Evolutionary conservation across 2,888 invertebrate genomes (phyloP), one percentile per base, ranked within the genome.

Genomic region (Trileptium ribeirensis): DNA sequence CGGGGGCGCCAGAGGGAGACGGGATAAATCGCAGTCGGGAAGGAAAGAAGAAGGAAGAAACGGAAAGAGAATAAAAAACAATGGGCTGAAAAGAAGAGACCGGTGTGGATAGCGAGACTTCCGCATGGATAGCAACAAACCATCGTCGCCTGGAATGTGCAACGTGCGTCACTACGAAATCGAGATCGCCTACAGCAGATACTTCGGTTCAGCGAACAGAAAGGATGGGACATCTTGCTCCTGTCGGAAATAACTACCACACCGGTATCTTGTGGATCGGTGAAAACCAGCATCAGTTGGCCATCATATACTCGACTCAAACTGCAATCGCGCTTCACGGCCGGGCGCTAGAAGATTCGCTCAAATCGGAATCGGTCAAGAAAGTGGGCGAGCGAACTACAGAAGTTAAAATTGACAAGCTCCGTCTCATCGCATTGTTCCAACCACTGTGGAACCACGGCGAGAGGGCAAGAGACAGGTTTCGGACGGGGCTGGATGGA

Each of bases 361-460:
- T 64, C n/a, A 64, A 64, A 64, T 64, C 64, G 19, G 64, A n/a
- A 19, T 64, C 64, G 19, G n/a, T 19, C 19, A n/a, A n/a, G n/a
- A n/a, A n/a, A n/a, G n/a, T n/a, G n/a, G n/a, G n/a, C n/a, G n/a
- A n/a, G n/a, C n/a, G n/a, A n/a, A n/a, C n/a, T n/a, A n/a, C n/a
- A n/a, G n/a, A n/a, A n/a, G n/a, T n/a, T n/a, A n/a, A n/a, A n/a
- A n/a, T 64, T 19, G 64, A n/a, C n/a, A 64, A 19, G n/a, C n/a
- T 64, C 19, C 64, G 64, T 19, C 64, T 64, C 64, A 64, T 64
- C n/a, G 64, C 70, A 19, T 8, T 70, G 15, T 70, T 15, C 70
- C 70, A 70, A 33, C 70, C 70, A 19, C 36, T 70, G 8, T 70
- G 70, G 70, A 70, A 70, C 70, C 31, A 70, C 70, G 70, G 70